Evolutionary conservation across 2,113 vertebrate species (phyloP).

Genomic region (Phrynosoma blainvillii): DNA sequence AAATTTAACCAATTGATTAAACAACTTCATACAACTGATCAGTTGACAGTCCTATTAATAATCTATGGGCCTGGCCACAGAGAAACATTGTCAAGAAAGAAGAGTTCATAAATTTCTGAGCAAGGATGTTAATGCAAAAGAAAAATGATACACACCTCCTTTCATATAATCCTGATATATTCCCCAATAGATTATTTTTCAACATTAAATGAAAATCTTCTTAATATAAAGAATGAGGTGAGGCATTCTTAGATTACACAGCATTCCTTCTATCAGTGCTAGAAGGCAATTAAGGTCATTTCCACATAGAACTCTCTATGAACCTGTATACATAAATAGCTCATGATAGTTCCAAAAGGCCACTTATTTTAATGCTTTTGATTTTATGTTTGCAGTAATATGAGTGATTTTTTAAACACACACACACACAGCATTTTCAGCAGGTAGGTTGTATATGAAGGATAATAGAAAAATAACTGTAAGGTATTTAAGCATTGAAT

Average conservation of each 20-base stretch:
- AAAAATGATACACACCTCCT: background rate
- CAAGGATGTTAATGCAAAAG: background rate
- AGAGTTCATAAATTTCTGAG: background rate
- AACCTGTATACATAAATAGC: constrained; percentile 10
- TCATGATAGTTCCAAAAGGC: constrained; percentile 15
- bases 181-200: background rate
- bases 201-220: too few species aligned
- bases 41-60: constrained; percentile 4
- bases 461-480: background rate
- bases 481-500: constrained; percentile 25
- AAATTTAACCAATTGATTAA: constrained; percentile 5
- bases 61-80: background rate
- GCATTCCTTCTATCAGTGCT: background rate
- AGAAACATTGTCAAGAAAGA: background rate
- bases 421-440: constrained; percentile 4
- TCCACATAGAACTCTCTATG: background rate
- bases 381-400: constrained; percentile 3
- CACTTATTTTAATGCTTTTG: constrained; percentile 26
- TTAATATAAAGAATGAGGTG: background rate
- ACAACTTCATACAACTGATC: background rate
- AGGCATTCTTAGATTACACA: background rate
- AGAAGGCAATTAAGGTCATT: background rate
- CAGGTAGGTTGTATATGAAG: constrained; percentile 6
- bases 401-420: constrained; percentile 1
- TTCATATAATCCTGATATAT: background rate